Base-by-base conservation (phyloP, 2,888 invertebrate genomes). In the Limnephilus auricula region DNA sequence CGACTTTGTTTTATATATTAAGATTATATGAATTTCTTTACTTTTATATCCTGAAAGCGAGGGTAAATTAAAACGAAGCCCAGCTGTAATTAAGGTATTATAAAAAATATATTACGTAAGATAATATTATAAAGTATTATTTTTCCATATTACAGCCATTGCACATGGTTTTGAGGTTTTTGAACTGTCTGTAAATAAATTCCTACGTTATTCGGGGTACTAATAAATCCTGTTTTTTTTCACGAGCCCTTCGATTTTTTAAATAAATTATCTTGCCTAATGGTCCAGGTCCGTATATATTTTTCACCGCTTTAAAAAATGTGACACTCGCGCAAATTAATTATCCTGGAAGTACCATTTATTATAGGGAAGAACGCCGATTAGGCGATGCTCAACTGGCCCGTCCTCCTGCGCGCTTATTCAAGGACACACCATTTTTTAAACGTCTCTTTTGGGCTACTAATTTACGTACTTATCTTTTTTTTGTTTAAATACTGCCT, bases 261-360 rank as follows among this genome's bases (percentile, higher is more conserved):
- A 45, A 40, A 85, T 85, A 40, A 40, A n/a, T 37, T 85, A 85
- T 85, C 45, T 30, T 30, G 30, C 45, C 40, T 85, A n/a, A 85
- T 85, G 85, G 15, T 30, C 25, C 85, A 40, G 25, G 37, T 18
- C n/a, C 82, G 25, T 85, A 34, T 85, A 37, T 45, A 45, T 40
- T 40, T 37, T 85, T 85, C 78, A 78, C 87, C 87, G 32, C 32
- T 88, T 78, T n/a, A 78, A 79, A 88, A 78, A 88, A 88, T 88
- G 78, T 40, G 87, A 88, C 87, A 88, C 65, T 88, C 37, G 32
- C 78, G 87, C 79, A 88, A 34, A 88, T 88, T 88, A 88, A 88
- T 88, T 88, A 18, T 18, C 78, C 32, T 79, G 32, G 18, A 79
- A 79, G 87, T 88, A n/a, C 87, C 79, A 78, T 88, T n/a, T 88